Conservation (phyloP, 2,797 vertebrate genomes). For the Trachurus trachurus region DNA sequence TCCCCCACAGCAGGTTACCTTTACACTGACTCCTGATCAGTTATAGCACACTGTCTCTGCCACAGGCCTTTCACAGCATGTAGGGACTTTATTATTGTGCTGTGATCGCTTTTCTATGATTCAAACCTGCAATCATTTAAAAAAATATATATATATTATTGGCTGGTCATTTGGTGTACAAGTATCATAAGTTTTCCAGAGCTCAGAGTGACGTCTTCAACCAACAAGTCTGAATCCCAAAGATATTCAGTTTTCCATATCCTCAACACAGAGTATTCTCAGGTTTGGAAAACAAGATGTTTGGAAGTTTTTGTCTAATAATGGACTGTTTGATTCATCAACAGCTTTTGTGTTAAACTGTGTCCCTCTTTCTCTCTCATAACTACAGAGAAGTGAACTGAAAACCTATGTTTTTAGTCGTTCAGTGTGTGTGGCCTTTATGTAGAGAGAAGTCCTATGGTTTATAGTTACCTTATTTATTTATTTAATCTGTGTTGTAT, state of each 20-base stretch:
- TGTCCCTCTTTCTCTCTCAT: too few species aligned
- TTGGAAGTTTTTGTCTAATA: too few species aligned
- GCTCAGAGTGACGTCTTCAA: not conserved
- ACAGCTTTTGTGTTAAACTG: too few species aligned
- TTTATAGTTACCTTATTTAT: too few species aligned
- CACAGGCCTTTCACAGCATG: not conserved
- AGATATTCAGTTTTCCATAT: not conserved
- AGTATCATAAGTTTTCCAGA: not conserved
- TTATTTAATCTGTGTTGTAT: too few species aligned
- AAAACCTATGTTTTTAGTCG: too few species aligned
- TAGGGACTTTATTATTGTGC: not conserved
- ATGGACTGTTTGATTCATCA: too few species aligned
- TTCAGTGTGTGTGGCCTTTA: too few species aligned
- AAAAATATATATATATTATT: not conserved
- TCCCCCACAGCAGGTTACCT: constrained; percentile 22
- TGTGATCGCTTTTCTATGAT: not conserved
- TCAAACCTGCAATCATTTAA: too few species aligned
- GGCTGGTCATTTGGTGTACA: not conserved
- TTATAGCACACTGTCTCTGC: not conserved
- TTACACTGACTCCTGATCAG: constrained; percentile 11
- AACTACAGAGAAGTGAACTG: too few species aligned
- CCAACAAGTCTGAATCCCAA: not conserved
- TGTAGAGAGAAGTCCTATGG: too few species aligned
- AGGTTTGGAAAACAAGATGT: not conserved
- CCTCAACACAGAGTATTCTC: not conserved